Evolutionary conservation across 2,113 vertebrate genomes (phyloP), one percentile per base, ranked within the genome.

Genomic region (Ochotona princeps): DNA sequence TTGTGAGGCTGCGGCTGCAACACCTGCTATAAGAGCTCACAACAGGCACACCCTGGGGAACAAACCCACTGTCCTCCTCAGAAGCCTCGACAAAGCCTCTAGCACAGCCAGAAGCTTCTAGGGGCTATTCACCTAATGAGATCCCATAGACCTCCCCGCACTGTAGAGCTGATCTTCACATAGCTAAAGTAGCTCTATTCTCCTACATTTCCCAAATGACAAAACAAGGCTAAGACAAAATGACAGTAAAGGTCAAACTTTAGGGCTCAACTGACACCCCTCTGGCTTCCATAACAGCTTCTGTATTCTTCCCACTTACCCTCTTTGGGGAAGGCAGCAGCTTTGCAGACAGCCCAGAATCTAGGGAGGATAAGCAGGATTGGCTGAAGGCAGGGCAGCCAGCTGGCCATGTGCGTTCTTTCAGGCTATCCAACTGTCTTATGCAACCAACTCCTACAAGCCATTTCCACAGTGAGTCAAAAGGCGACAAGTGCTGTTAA

Each of bases 401-500:
- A 57, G 75, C 76, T 47, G 12, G 51, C 38, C n/a, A 20, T 14
- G 26, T 83, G 63, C 61, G 35, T 84, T 76, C 75, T 89, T 10
- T 51, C 5, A 51, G 32, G 38, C 83, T 76, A 90, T 90, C 73
- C 38, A 65, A 90, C 70, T 95, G 81, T 44, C 72, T 92, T 61
- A 44, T 44, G 35, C 90, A 93, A 82, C 85, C 87, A 80, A 76
- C 47, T 47, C 3, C 93, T 30, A 51, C 60, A 60, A n/a, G 69
- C 28, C 78, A 54, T 70, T 63, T 72, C 76, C 49, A 63, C 61
- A 73, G 90, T 28, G n/a, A 84, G 66, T 63, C 44, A 28, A 51
- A 72, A 75, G 47, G 65, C 84, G 26, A 57, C 93, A 92, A 78
- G 54, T 78, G 84, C 88, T 90, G 63, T 79, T 26, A 82, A 51